Evolutionary conservation across 2,113 vertebrate genomes (phyloP).

Genomic region (Syngnathus scovelli): DNA sequence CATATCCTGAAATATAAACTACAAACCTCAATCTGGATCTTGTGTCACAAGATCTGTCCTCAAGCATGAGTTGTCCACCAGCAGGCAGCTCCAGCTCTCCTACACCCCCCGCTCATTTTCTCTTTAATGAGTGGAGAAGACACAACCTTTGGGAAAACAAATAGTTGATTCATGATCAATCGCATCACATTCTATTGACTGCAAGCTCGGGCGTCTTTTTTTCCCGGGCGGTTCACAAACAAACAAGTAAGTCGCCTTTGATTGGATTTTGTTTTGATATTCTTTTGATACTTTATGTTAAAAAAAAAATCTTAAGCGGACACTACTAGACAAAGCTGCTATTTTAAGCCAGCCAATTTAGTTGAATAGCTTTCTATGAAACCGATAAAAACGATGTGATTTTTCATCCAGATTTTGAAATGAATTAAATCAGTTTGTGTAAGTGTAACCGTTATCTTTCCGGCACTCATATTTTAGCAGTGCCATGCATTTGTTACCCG

Average conservation of each 20-base stretch:
- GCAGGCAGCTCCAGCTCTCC: slow-evolving; percentile 24
- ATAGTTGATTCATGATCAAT: slow-evolving; percentile 33
- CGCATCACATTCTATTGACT: slow-evolving; percentile 3
- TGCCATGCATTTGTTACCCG: too few relatives aligned
- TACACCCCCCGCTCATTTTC: slow-evolving; percentile 31
- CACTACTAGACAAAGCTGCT: neutral
- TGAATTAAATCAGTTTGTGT: neutral
- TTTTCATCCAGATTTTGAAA: neutral
- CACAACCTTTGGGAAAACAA: slow-evolving; percentile 30
- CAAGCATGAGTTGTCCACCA: slow-evolving; percentile 1
- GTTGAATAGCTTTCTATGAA: too few relatives aligned
- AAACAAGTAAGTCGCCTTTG: neutral
- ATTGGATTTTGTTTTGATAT: neutral
- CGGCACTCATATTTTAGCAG: too few relatives aligned
- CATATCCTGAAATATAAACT: slow-evolving; percentile 33
- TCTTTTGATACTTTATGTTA: neutral
- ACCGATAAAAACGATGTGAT: neutral
- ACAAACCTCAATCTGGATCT: slow-evolving; percentile 39
- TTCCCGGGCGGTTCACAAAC: neutral
- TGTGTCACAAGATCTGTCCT: slow-evolving; percentile 56
- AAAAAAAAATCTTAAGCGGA: too few relatives aligned
- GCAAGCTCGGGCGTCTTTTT: neutral
- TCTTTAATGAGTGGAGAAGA: neutral
- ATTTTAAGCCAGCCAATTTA: too few relatives aligned
- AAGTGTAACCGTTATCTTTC: too few relatives aligned